Base-by-base conservation (phyloP, 1,140 invertebrate species). In the Holotrichia oblita region DNA sequence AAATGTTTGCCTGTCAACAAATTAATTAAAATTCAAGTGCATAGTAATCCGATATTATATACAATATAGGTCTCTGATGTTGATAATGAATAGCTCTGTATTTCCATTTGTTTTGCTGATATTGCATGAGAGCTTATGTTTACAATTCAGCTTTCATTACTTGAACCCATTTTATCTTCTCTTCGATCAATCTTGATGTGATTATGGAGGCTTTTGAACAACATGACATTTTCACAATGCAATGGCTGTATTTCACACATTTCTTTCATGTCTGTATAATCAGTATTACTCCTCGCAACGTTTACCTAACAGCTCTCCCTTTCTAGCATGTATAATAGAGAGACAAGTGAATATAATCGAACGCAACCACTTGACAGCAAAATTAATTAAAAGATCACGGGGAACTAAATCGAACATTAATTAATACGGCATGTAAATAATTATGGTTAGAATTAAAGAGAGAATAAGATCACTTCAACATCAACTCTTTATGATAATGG, bases 321-420 rank as follows among this genome's bases (percentile, higher is more conserved):
- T 24, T 69, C 61, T 69, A 27, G 8, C 20, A 2, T 14, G 48
- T 17, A 55, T 3, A 27, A 34, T 69, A 8, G 22, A 69, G 22
- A 69, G 61, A 34, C 17, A 69, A 48, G n/a, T 10, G 8, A 20
- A 34, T 14, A 48, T 69, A 77, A 77, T 17, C 34, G 24, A 34
- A 77, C 59, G 22, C 44, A 24, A 40, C 44, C 44, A 61, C 76
- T 77, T 41, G 44, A 27, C 17, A 77, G 48, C 76, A 44, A 77
- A 77, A 77, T 77, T 77, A 77, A 77, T 77, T 77, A 77, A 77
- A 77, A 77, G 76, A 44, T 77, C 44, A 61, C 76, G 24, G 59
- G 76, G 59, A 77, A 77, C 76, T 77, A 77, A 77, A 77, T 77
- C 76, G 76, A 77, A 77, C 48, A 64, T 77, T 77, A 77, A 77